Evolutionary conservation across 2,888 invertebrate species (phyloP), one percentile per base, ranked within the genome.

Genomic region (Cerastis leucographa): DNA sequence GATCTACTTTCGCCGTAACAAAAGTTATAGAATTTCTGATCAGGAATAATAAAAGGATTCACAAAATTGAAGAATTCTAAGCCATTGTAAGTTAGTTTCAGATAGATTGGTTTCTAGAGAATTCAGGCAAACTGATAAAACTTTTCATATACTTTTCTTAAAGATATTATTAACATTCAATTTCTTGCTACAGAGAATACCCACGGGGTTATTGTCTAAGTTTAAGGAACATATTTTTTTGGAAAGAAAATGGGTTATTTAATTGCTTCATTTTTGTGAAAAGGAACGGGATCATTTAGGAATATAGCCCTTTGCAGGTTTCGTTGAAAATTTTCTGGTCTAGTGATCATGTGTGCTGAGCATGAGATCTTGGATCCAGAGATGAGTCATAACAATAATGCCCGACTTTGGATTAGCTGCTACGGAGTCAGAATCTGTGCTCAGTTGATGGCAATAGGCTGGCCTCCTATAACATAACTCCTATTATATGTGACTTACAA

Each of bases 101-200:
- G 66, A 85, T 85, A 72, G 66, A 84, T 72, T 72, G 71, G 62
- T 77, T 82, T 72, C 77, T 67, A 61, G 82, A 81, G 77, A 82
- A 56, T 73, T 46, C 49, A 42, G 59, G 68, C 35, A 68, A 77
- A 67, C 82, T 70, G 64, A 81, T 56, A 76, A 74, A 84, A 81
- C 66, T 70, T 74, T 74, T 35, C 62, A 68, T 56, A 85, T 73
- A 69, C 66, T 71, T 74, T 40, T 67, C 49, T 64, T 71, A 56
- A 44, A 70, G 29, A 77, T 83, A 67, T 78, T 76, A 82, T 77
- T 66, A n/a, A 40, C n/a, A 83, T 71, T 80, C 49, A 71, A 71
- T 78, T 83, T 81, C 56, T 68, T n/a, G 35, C 56, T 71, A 67
- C 61, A 49, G 14, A 66, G 22, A 70, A 51, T 56, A 56, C n/a